Evolutionary conservation across 2,113 vertebrate species (phyloP), one percentile per base, ranked within the genome.

Genomic region (Nothobranchius kuhntae): DNA sequence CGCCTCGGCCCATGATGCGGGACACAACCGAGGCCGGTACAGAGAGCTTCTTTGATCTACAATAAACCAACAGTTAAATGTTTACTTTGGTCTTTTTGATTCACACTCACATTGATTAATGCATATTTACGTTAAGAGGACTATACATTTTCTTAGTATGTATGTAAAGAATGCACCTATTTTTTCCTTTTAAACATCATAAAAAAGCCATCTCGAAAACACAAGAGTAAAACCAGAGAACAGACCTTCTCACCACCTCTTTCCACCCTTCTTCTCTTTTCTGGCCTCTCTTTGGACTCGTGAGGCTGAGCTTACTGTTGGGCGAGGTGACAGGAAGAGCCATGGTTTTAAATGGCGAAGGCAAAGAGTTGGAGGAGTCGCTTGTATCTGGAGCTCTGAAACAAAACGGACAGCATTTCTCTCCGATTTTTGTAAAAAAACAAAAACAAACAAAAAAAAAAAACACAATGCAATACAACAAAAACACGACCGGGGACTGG

Each of bases 251-350:
- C 65, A 99, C 96, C 24, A 99, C 98, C 88, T 99, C 98, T 90
- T 99, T 99, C 98, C 98, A 99, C 11, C 98, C 98, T 78, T 99
- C 98, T 93, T 99, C 98, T 94, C 98, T 95, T 85, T 99, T 98
- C 78, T 96, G 97, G 58, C 95, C 94, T 91, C 96, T 95, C 88
- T 99, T 99, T 50, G 98, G 98, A 82, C 97, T 99, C 64, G 95
- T 96, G 82, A 98, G 92, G 89, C 96, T 99, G 87, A 98, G 91
- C 78, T 99, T 99, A 82, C 94, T 94, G 84, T 93, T 98, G 85
- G 96, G 94, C 76, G 96, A 96, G 59, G 86, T 91, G 87, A 98
- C 78, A 21, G 97, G 96, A 87, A 98, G 92, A 83, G 94, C 94
- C 80, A 96, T 95, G 66, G 95, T 89, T 89, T 98, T 99, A 6